phyloP scores from a whole-genome alignment of 2,797 vertebrate species.

The Sternotherus odoratus region DNA sequence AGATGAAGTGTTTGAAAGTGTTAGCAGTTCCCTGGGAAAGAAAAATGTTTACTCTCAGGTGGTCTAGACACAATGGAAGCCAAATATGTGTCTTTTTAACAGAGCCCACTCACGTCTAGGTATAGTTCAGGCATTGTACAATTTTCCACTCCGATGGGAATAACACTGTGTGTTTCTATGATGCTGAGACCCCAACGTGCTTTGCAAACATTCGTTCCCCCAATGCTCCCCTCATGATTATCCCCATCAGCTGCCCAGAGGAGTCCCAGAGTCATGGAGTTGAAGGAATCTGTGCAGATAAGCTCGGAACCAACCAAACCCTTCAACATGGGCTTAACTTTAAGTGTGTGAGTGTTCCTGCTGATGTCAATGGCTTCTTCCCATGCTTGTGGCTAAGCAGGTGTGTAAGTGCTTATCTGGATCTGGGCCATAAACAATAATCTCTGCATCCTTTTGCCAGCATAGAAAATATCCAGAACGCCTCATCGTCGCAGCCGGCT shows the following conservation, averaged over 20 bases:
- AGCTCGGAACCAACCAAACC: not conserved
- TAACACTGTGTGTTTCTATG: rapidly evolving
- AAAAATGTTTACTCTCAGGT: not conserved
- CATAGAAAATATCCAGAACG: constrained; percentile 15
- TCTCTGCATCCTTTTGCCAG: constrained; percentile 57
- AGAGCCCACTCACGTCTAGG: not conserved
- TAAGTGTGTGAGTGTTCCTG: not conserved
- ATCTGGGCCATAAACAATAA: not conserved
- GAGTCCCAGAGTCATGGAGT: rapidly evolving
- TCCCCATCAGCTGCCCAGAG: not conserved
- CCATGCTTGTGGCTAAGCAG: rapidly evolving
- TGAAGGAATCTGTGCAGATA: not conserved
- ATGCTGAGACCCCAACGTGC: not conserved
- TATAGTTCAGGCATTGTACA: not conserved
- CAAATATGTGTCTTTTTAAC: not conserved
- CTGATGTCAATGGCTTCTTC: not conserved
- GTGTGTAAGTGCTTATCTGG: rapidly evolving
- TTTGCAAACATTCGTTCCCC: not conserved
- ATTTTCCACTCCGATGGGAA: not conserved
- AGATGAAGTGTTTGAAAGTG: not conserved
- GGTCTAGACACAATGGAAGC: not conserved
- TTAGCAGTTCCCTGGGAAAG: not conserved
- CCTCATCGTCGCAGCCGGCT: constrained; percentile 32
- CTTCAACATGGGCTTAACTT: not conserved
- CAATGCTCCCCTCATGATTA: not conserved